Evolutionary conservation across 2,888 invertebrate genomes (phyloP).

Genomic region (Caenorhabditis zanzibari): DNA sequence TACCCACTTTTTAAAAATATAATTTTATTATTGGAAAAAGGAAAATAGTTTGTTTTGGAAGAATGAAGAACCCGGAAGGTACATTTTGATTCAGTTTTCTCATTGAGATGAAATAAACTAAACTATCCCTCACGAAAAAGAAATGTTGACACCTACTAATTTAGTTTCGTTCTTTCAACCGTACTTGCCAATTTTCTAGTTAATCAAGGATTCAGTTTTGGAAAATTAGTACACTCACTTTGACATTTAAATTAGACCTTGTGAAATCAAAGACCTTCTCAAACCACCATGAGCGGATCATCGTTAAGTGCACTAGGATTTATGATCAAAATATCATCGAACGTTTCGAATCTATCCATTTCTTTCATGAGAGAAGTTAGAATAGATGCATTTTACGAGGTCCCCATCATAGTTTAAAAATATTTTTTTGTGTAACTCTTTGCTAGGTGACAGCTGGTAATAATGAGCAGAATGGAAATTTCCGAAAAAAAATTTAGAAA

Average conservation of each 20-base stretch:
- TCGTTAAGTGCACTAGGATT: not conserved
- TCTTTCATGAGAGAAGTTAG: not conserved
- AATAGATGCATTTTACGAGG: slow-evolving; percentile 11
- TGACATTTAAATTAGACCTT: not conserved
- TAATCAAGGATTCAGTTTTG: too few species aligned
- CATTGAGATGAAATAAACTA: not conserved
- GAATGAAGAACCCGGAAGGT: not conserved
- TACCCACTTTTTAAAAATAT: too few species aligned
- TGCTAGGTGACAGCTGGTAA: slow-evolving; percentile 27
- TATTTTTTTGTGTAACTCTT: slow-evolving; percentile 20
- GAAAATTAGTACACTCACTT: too few species aligned
- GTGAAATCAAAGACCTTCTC: not conserved
- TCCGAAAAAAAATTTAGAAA: too few species aligned
- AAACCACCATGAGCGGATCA: not conserved
- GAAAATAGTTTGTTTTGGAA: not conserved
- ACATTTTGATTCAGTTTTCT: not conserved
- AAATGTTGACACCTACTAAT: too few species aligned
- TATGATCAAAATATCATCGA: too few species aligned
- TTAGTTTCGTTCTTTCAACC: too few species aligned
- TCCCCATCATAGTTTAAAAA: not conserved
- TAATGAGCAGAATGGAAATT: slow-evolving; percentile 16
- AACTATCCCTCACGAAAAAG: too few species aligned
- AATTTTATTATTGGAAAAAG: too few species aligned
- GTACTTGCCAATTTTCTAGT: too few species aligned
- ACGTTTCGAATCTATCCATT: too few species aligned